phyloP scores from a whole-genome alignment of 2,888 invertebrate genomes.

The Coenonympha glycerion region DNA sequence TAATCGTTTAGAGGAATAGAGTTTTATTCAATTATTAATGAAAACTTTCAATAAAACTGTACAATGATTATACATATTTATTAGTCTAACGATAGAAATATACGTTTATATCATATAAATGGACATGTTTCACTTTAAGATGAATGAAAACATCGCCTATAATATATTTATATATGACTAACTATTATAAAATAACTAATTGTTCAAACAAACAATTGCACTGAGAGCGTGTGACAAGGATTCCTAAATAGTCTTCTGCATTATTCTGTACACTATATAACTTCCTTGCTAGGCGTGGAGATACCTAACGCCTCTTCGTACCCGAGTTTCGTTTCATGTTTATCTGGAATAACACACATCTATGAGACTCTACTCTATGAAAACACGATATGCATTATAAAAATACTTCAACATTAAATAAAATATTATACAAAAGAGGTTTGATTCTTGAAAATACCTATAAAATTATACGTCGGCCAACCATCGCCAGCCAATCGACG shows the following conservation, averaged over 20 bases:
- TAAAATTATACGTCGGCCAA: too few relatives aligned
- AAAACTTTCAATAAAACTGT: conserved; percentile 63
- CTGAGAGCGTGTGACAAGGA: conserved; percentile 57
- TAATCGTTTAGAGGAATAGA: conserved; percentile 19
- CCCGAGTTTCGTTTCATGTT: conserved; percentile 79
- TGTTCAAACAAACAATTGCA: conserved; percentile 69
- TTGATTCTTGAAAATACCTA: too few relatives aligned
- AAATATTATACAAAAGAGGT: too few relatives aligned
- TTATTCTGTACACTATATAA: conserved; percentile 67
- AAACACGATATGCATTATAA: neutral
- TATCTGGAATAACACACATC: conserved; percentile 49
- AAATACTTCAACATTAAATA: too few relatives aligned
- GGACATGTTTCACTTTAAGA: conserved; percentile 62
- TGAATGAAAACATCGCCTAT: conserved; percentile 52
- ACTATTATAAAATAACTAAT: conserved; percentile 53
- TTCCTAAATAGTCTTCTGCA: conserved; percentile 31
- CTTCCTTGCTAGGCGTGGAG: conserved; percentile 93
- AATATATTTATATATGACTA: conserved; percentile 45
- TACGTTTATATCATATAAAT: conserved; percentile 52
- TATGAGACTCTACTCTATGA: neutral
- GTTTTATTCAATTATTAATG: conserved; percentile 21
- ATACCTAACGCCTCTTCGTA: conserved; percentile 95
- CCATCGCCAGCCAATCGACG: too few relatives aligned
- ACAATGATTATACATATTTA: conserved; percentile 65
- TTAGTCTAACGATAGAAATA: conserved; percentile 57